Evolutionary conservation across 2,797 vertebrate genomes (phyloP).

Genomic region (Dicrostonyx torquatus): DNA sequence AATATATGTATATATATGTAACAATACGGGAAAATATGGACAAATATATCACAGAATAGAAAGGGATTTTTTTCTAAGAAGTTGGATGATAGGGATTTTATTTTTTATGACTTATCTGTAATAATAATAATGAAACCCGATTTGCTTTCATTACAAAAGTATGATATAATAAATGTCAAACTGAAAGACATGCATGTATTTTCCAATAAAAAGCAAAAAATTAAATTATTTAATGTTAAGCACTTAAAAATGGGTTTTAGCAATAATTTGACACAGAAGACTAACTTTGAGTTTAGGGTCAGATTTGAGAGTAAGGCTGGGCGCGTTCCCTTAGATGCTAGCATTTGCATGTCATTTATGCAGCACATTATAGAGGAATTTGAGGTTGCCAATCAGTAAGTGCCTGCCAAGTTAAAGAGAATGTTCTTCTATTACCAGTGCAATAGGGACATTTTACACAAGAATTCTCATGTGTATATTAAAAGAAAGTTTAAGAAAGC

Average conservation of each 20-base stretch:
- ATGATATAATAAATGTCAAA: constrained; percentile 7
- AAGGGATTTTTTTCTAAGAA: not conserved
- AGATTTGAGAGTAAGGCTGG: not conserved
- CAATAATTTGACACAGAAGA: constrained; percentile 48
- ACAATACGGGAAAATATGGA: not conserved
- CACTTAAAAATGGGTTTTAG: constrained; percentile 37
- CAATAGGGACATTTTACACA: not conserved
- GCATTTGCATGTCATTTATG: not conserved
- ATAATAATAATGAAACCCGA: not conserved
- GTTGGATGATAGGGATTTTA: not conserved
- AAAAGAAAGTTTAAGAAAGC: not conserved
- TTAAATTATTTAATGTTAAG: not conserved
- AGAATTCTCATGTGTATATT: not conserved
- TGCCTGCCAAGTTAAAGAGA: constrained; percentile 7
- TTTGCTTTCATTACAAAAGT: constrained; percentile 15
- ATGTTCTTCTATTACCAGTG: not conserved
- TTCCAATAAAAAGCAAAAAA: constrained; percentile 44
- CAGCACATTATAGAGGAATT: not conserved
- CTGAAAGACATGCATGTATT: constrained; percentile 11
- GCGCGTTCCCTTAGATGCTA: not conserved
- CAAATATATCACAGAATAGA: not conserved
- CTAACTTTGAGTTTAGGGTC: constrained; percentile 10
- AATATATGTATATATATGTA: not conserved
- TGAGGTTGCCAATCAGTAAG: not conserved
- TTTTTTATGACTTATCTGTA: constrained; percentile 39